Evolutionary conservation across 2,113 vertebrate genomes (phyloP).

Genomic region (Oenanthe melanoleuca): DNA sequence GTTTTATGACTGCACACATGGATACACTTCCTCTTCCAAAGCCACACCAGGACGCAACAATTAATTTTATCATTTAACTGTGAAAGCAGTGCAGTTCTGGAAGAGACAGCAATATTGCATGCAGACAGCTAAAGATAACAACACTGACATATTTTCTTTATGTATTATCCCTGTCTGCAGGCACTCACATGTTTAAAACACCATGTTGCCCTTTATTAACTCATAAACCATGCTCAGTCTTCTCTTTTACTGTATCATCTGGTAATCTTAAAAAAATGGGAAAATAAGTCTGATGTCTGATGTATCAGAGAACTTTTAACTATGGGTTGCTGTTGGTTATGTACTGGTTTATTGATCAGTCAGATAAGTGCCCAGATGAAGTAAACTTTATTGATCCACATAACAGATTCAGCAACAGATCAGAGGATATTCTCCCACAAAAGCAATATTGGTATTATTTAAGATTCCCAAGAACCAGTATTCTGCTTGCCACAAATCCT

Average conservation of each 20-base stretch:
- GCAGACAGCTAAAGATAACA: conserved; percentile 37
- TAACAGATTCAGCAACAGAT: conserved; percentile 25
- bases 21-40: conserved; percentile 13
- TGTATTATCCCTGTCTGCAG: not conserved
- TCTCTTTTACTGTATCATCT: not conserved
- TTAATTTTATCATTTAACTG: conserved; percentile 22
- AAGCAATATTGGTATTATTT: not conserved
- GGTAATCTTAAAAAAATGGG: not conserved
- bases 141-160: not conserved
- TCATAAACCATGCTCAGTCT: not conserved
- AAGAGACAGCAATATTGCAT: not conserved
- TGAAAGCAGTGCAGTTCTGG: not conserved
- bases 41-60: not conserved
- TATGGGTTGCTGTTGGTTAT: not conserved
- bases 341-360: conserved; percentile 31
- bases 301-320: conserved; percentile 17
- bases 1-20: not conserved
- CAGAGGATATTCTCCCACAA: not conserved
- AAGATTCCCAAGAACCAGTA: not conserved
- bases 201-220: not conserved
- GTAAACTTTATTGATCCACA: conserved; percentile 18
- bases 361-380: not conserved
- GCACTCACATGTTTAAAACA: conserved; percentile 7
- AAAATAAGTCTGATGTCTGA: not conserved
- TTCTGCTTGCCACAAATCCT: not conserved